Conservation (phyloP, 2,888 invertebrate species). For the Branchellion lobata region DNA sequence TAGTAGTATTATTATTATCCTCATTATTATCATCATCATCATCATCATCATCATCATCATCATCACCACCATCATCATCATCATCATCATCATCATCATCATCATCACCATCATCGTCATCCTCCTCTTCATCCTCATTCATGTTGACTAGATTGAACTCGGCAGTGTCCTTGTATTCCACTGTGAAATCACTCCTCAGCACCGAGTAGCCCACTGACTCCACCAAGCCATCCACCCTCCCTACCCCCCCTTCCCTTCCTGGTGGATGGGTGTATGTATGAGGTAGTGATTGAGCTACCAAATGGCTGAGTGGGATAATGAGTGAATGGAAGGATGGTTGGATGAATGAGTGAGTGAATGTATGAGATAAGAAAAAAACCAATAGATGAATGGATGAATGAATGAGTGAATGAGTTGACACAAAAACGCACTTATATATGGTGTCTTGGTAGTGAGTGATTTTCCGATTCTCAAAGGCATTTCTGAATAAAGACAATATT, state of each 20-base stretch:
- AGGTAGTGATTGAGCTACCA: not conserved
- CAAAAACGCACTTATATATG: constrained; percentile 1
- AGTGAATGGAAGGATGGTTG: not conserved
- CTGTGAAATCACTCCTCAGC: not conserved
- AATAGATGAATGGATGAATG: not conserved
- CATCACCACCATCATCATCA: not conserved
- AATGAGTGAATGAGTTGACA: not conserved
- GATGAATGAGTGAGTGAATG: not conserved
- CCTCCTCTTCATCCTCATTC: not conserved
- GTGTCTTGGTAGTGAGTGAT: not conserved
- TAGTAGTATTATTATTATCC: not conserved
- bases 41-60: not conserved
- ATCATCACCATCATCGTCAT: not conserved
- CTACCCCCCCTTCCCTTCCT: not conserved
- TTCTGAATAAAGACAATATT: not conserved
- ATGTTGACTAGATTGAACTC: constrained; percentile 2
- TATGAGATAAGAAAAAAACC: too few species aligned
- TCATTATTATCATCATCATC: not conserved
- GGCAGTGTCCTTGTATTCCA: constrained; percentile 3
- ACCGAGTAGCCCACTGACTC: not conserved
- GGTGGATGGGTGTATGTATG: not conserved
- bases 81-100: not conserved
- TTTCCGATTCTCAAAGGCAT: not conserved
- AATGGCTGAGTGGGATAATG: not conserved
- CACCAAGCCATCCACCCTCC: not conserved